Conservation (phyloP, 2,113 vertebrate genomes). For the Melozone crissalis region DNA sequence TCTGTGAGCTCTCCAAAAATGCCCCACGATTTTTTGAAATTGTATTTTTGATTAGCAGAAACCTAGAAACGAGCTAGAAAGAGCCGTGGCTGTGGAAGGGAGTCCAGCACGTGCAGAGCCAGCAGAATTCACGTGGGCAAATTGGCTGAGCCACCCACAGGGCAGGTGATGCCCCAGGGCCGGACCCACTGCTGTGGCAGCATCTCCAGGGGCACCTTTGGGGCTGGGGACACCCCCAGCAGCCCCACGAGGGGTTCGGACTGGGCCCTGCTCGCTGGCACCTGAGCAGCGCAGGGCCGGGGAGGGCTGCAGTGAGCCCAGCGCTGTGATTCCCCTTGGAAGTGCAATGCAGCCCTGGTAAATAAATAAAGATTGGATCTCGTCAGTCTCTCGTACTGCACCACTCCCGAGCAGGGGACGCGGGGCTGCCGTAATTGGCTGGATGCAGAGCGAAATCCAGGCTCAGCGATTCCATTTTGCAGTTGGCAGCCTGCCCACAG, state of each 20-base stretch:
- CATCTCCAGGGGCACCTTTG: fast-evolving
- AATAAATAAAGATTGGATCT: conserved; percentile 16
- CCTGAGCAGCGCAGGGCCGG: not conserved
- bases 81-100: not conserved
- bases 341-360: not conserved
- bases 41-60: not conserved
- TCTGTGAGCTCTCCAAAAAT: not conserved
- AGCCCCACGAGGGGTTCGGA: fast-evolving
- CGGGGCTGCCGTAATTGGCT: not conserved
- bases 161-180: not conserved
- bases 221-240: fast-evolving
- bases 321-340: fast-evolving
- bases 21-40: not conserved
- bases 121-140: fast-evolving
- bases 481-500: conserved; percentile 61
- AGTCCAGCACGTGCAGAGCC: fast-evolving
- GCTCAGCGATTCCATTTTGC: conserved; percentile 63
- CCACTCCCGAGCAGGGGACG: not conserved
- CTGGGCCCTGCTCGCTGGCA: fast-evolving
- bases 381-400: not conserved
- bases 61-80: not conserved
- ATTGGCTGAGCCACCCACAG: fast-evolving
- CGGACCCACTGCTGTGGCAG: fast-evolving
- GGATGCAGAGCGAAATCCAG: conserved; percentile 48
- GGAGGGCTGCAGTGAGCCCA: not conserved